Evolutionary conservation across 2,113 vertebrate genomes (phyloP).

Genomic region (Aix galericulata): DNA sequence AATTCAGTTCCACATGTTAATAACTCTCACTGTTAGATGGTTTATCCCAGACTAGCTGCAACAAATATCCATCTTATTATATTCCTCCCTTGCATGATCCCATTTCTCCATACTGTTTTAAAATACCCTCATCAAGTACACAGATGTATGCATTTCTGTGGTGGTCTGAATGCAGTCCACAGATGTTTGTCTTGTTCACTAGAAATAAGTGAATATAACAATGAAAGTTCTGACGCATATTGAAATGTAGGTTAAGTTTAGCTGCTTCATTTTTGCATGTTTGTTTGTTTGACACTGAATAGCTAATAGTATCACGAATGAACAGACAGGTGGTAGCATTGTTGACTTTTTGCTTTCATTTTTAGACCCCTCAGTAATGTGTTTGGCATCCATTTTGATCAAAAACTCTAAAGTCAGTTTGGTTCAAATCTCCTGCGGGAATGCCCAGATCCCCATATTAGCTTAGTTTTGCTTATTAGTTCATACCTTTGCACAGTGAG

Average conservation of each 20-base stretch:
- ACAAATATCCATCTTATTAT: background rate
- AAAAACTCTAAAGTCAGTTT: background rate
- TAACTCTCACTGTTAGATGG: background rate
- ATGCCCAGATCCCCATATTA: background rate
- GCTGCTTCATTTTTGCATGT: background rate
- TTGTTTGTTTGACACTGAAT: background rate
- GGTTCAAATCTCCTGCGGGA: slow-evolving; percentile 10
- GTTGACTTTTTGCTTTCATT: background rate
- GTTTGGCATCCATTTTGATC: background rate
- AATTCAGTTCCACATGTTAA: background rate
- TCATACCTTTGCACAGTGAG: slow-evolving; percentile 37
- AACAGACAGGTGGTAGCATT: background rate
- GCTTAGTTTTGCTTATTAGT: slow-evolving; percentile 39
- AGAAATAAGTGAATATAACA: accelerated
- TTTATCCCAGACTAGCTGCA: background rate
- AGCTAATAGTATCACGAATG: background rate
- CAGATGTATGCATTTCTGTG: background rate
- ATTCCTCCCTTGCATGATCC: background rate
- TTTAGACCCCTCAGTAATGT: background rate
- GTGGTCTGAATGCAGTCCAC: background rate
- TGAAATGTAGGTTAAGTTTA: background rate
- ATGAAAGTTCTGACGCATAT: accelerated
- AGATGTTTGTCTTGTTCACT: background rate
- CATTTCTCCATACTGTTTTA: background rate
- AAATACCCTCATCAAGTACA: background rate